These are phyloP conservation scores for Poeciliopsis occidentalis DNA, from an alignment of 2,113 vertebrate genomes.

Conservation along the genomic window DNA sequence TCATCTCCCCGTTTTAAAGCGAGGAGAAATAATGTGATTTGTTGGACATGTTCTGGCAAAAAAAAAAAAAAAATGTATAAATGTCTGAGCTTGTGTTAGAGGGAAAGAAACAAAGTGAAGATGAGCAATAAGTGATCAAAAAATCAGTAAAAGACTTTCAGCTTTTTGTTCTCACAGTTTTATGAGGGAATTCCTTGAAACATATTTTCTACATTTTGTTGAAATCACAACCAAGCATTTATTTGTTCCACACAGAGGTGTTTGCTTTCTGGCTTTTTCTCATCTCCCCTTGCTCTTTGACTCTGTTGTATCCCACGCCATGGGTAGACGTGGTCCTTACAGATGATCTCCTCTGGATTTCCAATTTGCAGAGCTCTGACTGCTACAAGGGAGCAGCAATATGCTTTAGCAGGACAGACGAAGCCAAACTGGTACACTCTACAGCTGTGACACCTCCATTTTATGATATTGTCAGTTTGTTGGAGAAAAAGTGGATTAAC, in stretches of 20 bases:
- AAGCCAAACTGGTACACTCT: constrained; percentile 52
- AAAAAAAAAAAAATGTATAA: constrained; percentile 52
- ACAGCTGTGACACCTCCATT: constrained; percentile 76
- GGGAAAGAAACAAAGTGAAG: constrained; percentile 43
- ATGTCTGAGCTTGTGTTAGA: constrained; percentile 33
- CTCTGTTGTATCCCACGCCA: constrained; percentile 46
- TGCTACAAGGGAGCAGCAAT: constrained; percentile 64
- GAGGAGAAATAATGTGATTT: constrained; percentile 68
- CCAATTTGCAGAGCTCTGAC: constrained; percentile 76
- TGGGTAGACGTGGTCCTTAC: constrained; percentile 75
- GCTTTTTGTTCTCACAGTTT: constrained; percentile 9
- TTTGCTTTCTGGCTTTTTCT: constrained; percentile 43
- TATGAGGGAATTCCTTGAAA: constrained; percentile 16
- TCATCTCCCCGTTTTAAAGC: constrained; percentile 77
- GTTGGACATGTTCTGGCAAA: constrained; percentile 61
- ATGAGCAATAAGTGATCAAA: constrained; percentile 46
- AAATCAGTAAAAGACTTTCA: constrained; percentile 37
- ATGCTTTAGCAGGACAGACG: constrained; percentile 65
- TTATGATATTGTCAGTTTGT: constrained; percentile 76
- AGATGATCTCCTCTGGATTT: constrained; percentile 81
- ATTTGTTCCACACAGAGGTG: constrained; percentile 20
- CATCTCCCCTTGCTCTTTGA: constrained; percentile 21
- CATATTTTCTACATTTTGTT: constrained; percentile 6
- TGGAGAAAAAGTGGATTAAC: constrained; percentile 79
- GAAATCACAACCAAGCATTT: constrained; percentile 26